phyloP scores from a whole-genome alignment of 2,888 invertebrate genomes.

The Ophioninae sp. region DNA sequence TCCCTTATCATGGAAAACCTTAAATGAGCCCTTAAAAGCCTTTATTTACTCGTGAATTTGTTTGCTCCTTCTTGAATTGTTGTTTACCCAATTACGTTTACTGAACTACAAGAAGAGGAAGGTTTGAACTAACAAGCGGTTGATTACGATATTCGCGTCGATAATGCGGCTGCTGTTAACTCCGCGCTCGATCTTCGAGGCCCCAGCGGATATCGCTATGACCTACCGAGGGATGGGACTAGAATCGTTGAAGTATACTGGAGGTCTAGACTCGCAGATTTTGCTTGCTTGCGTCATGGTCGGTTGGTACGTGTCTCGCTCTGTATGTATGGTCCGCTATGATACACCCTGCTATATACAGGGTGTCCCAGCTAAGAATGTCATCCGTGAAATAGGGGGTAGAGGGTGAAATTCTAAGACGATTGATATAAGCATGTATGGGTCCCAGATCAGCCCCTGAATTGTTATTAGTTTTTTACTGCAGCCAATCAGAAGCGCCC shows the following conservation, averaged over 20 bases:
- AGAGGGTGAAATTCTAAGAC: too few relatives aligned
- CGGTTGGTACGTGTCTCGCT: constrained; percentile 53
- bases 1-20: too few relatives aligned
- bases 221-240: neutral
- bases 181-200: constrained; percentile 23
- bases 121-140: neutral
- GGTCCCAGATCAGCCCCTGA: too few relatives aligned
- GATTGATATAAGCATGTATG: too few relatives aligned
- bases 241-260: constrained; percentile 54
- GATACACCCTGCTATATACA: constrained; percentile 32
- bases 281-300: constrained; percentile 53
- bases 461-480: too few relatives aligned
- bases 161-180: constrained; percentile 1
- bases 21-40: too few relatives aligned
- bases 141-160: neutral
- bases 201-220: constrained; percentile 5
- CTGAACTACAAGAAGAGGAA: neutral
- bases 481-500: too few relatives aligned
- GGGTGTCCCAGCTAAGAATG: too few relatives aligned
- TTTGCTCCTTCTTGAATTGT: neutral
- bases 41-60: too few relatives aligned
- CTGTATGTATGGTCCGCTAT: constrained; percentile 43
- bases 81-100: neutral
- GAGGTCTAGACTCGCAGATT: constrained; percentile 41
- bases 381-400: too few relatives aligned